Base-by-base conservation (phyloP, 2,113 vertebrate species). In the Sturnus vulgaris region DNA sequence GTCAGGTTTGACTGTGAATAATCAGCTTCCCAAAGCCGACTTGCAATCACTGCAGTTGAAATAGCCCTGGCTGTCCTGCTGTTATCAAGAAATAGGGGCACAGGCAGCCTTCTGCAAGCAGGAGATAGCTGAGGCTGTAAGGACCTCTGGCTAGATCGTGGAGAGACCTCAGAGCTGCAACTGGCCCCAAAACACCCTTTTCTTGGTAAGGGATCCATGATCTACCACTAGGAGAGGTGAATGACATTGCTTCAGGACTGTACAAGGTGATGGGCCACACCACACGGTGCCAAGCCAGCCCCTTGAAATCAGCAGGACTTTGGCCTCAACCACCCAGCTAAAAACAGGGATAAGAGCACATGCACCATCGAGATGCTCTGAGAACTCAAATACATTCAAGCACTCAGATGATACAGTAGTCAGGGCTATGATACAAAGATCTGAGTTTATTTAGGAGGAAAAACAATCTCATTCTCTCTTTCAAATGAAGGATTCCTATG, bases 391-490 rank as follows among this genome's bases (percentile, higher is more conserved):
- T 9, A 61, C 3, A 27, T 70, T 59, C 18, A 50, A 69, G 50
- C 1, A 0, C 6, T 57, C 11, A 13, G 55, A 47, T 1, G 0
- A 22, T 56, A 68, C 6, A 33, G 17, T 5, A 31, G 28, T 56
- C 37, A 72, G 40, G 47, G 44, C 30, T 82, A 35, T 52, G 59
- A 60, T 16, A 61, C 47, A 46, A 31, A 9, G 10, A 91, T 42
- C 42, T 37, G 31, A 46, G 39, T n/a, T 79, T 53, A 81, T 53
- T 86, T 71, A 47, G 25, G 25, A 86, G 18, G 35, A 40, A 89
- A 81, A 93, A 1, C 21, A 49, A 50, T 64, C 42, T 65, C 7
- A 69, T 55, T 47, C 1, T 3, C 20, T 72, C 35, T 57, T 53
- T 80, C 20, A 28, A 44, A 65, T 78, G 22, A 56, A 22, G 25